Conservation (phyloP, 2,113 vertebrate species). For the Pseudorasbora parva region DNA sequence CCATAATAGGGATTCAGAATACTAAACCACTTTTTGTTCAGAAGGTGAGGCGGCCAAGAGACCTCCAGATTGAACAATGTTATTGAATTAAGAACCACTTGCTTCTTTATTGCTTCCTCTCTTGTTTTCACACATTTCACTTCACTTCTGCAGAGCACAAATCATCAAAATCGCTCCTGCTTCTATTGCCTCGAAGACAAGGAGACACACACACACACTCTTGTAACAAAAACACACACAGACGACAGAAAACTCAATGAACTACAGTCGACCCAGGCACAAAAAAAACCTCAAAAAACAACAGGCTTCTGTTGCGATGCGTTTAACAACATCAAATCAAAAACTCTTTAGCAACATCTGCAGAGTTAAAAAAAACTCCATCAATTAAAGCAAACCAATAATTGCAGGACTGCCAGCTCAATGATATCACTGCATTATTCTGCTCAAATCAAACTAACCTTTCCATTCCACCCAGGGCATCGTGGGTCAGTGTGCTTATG, state of each 20-base stretch:
- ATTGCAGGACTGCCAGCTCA: conserved; percentile 10
- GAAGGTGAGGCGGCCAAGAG: neutral
- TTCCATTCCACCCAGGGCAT: conserved; percentile 19
- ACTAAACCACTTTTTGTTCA: neutral
- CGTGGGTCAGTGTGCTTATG: conserved; percentile 19
- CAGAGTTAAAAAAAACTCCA: conserved; percentile 1
- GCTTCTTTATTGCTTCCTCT: neutral
- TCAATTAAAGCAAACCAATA: neutral
- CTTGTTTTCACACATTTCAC: neutral
- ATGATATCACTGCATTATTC: conserved; percentile 29
- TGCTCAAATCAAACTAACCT: neutral
- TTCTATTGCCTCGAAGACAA: neutral
- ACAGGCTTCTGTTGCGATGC: neutral
- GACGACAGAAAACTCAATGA: neutral
- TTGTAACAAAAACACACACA: neutral
- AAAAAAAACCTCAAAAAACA: neutral
- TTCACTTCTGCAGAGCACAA: neutral
- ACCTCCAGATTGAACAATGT: neutral
- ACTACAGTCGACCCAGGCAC: neutral
- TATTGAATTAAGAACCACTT: neutral
- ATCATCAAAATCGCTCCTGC: neutral
- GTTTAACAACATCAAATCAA: conserved; percentile 18
- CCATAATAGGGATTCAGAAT: neutral
- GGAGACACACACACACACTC: neutral
- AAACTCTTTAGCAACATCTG: neutral